Evolutionary conservation across 2,113 vertebrate species (phyloP), one percentile per base, ranked within the genome.

Genomic region (Tricholaema leucomelas): DNA sequence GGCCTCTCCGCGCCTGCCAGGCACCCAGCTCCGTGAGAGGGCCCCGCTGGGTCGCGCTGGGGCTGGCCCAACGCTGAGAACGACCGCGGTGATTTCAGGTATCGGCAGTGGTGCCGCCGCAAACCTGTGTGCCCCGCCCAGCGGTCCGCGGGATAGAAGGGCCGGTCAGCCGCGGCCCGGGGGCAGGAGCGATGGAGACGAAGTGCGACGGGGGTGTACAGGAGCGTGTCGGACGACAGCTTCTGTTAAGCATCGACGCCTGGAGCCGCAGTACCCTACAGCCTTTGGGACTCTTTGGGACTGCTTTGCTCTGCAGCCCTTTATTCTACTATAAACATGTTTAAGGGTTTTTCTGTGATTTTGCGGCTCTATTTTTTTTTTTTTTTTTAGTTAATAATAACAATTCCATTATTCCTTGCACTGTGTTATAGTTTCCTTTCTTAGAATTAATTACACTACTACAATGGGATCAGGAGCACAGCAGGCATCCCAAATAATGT

Each of bases 281-380:
- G 48, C 5, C 2, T 4, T 36, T 8, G 52, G 52, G 33, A 3
- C 12, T 25, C 2, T 4, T 36, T 8, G 52, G 52, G 33, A 3
- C 12, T 25, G 9, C 79, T 30, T 21, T 12, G 77, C 87, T 12
- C 9, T 13, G 14, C 72, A 9, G 79, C 72, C 46, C 24, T 31
- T 13, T 17, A 1, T 4, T 33, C 52, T 5, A 0, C 23, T 18
- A 0, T 7, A 33, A 85, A 52, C 8, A 19, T 19, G 2, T 35
- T 40, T 12, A 4, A 40, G 24, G 35, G 16, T n/a, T 58, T 16
- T 21, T 38, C 0, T 20, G 48, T 5, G 42, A 42, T 42, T 64
- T 20, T 21, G 2, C 58, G 9, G 46, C 33, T 61, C 30, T 66
- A 0, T 36, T 17, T 30, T 36, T n/a, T n/a, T 61, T n/a, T n/a